phyloP scores from a whole-genome alignment of 2,797 vertebrate species.

The Sylvia borin region DNA sequence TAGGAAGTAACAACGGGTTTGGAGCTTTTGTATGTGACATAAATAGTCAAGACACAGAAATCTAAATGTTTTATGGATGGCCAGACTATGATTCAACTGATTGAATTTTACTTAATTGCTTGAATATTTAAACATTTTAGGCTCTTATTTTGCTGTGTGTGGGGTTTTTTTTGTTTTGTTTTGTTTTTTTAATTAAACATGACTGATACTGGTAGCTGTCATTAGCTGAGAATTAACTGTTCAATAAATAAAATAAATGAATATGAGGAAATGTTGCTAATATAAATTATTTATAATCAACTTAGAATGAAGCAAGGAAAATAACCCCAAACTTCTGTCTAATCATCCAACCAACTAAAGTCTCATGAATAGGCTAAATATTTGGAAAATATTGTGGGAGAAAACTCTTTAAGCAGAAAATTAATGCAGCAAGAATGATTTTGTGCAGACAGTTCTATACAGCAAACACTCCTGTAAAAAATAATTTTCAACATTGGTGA shows the following conservation, averaged over 20 bases:
- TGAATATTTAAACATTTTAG: not conserved
- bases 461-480: not conserved
- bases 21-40: not conserved
- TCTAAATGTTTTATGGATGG: not conserved
- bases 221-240: not conserved
- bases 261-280: not conserved
- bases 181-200: not conserved
- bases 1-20: not conserved
- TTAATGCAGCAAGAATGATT: not conserved
- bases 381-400: not conserved
- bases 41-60: not conserved
- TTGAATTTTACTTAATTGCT: not conserved
- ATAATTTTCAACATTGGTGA: not conserved
- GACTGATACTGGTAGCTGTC: not conserved
- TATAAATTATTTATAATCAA: not conserved
- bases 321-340: not conserved
- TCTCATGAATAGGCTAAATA: not conserved
- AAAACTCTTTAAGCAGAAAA: not conserved
- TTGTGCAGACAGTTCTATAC: not conserved
- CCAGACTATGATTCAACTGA: not conserved
- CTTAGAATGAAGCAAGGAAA: not conserved
- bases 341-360: not conserved
- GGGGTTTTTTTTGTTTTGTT: accelerated
- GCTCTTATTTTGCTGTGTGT: not conserved
- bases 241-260: not conserved